Evolutionary conservation across 2,113 vertebrate species (phyloP).

Genomic region (Mugil cephalus): DNA sequence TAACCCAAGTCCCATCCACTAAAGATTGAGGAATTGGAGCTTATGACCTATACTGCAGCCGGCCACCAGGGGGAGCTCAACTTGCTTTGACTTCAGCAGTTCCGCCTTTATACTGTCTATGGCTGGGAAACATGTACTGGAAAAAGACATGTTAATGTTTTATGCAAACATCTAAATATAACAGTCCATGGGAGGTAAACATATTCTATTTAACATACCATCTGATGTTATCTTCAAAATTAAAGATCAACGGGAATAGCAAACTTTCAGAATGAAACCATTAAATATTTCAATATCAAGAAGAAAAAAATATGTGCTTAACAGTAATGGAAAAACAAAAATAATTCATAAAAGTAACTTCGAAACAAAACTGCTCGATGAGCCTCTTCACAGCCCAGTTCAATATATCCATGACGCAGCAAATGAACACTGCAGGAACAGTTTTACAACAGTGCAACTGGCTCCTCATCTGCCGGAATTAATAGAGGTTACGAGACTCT

Average conservation of each 20-base stretch:
- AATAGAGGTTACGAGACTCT: constrained; percentile 24
- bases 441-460: constrained; percentile 1
- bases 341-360: neutral
- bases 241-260: neutral
- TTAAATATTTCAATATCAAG: neutral
- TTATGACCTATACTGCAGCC: no score
- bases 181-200: neutral
- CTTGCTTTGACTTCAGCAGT: no score
- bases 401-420: constrained; percentile 17
- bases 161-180: neutral
- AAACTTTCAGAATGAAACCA: neutral
- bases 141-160: neutral
- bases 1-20: no score
- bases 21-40: no score
- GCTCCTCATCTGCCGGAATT: constrained; percentile 8
- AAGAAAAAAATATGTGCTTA: no score
- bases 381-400: constrained; percentile 3
- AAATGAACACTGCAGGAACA: neutral
- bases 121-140: no score
- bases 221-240: neutral
- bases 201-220: neutral
- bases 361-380: neutral
- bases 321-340: neutral
- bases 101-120: no score
- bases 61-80: no score